phyloP scores from a whole-genome alignment of 2,888 invertebrate species.

The Hirudinaria manillensis region DNA sequence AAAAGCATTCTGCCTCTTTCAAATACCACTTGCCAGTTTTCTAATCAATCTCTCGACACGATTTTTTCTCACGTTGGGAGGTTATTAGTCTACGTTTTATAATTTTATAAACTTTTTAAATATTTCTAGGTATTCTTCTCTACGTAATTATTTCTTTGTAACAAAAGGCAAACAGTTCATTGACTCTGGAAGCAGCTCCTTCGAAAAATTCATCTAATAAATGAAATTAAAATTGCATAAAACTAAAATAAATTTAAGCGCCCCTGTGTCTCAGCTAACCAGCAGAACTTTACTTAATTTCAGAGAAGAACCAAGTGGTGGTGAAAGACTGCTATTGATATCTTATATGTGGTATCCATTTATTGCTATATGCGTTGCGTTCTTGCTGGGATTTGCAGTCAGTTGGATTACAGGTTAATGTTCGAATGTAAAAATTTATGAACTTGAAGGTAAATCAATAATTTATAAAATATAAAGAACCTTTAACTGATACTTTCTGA shows the following conservation, averaged over 20 bases:
- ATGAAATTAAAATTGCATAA: too few relatives aligned
- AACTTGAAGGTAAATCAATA: too few relatives aligned
- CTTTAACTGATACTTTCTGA: neutral
- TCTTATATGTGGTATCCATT: constrained; percentile 39
- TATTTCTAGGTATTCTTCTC: too few relatives aligned
- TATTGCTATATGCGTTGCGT: constrained; percentile 29
- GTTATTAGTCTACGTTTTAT: too few relatives aligned
- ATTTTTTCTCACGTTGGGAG: too few relatives aligned
- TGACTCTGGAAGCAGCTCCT: neutral
- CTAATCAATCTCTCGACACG: neutral
- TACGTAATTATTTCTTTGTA: neutral
- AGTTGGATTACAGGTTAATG: constrained; percentile 35
- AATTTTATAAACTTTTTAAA: too few relatives aligned
- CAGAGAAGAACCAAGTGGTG: constrained; percentile 19
- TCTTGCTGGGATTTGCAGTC: constrained; percentile 33
- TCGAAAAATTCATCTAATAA: too few relatives aligned
- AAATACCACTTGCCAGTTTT: constrained; percentile 2
- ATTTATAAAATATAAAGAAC: neutral
- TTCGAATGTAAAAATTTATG: too few relatives aligned
- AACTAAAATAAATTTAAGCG: too few relatives aligned
- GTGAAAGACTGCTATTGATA: constrained; percentile 35
- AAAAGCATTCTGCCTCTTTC: constrained; percentile 18
- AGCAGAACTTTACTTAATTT: neutral
- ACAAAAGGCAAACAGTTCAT: neutral
- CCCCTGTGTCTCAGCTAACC: too few relatives aligned